Conservation (phyloP, 2,797 vertebrate genomes). For the Anabas testudineus region DNA sequence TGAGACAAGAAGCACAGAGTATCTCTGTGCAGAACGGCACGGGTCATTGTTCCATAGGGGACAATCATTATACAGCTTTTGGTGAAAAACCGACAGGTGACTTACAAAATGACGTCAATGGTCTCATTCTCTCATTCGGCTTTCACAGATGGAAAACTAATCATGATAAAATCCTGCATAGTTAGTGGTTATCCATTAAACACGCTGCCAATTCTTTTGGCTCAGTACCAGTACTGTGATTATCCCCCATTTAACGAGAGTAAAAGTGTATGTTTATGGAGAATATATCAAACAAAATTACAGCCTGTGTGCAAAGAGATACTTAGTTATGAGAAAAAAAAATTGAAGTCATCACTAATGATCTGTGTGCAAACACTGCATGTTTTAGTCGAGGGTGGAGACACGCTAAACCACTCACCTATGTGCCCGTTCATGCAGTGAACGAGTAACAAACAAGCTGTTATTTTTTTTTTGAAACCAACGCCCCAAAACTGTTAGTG, state of each 20-base stretch:
- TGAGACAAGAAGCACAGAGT: conserved; percentile 40
- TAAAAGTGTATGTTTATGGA: conserved; percentile 41
- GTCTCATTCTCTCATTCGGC: conserved; percentile 38
- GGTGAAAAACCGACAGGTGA: conserved; percentile 58
- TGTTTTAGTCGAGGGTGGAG: conserved; percentile 24
- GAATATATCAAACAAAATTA: conserved; percentile 45
- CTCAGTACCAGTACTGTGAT: conserved; percentile 4
- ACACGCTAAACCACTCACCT: conserved; percentile 13
- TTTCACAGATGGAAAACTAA: conserved; percentile 38
- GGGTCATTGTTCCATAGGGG: conserved; percentile 38
- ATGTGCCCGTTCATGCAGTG: conserved; percentile 19
- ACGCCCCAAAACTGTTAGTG: too few relatives aligned
- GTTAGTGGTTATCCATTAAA: conserved; percentile 43
- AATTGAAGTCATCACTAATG: conserved; percentile 21
- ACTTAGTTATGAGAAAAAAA: conserved; percentile 24
- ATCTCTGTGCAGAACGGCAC: conserved; percentile 35
- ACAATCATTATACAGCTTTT: conserved; percentile 44
- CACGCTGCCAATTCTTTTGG: neutral
- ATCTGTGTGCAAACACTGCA: conserved; percentile 11
- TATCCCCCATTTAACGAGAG: conserved; percentile 27
- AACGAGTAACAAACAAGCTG: conserved; percentile 17
- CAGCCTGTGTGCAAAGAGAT: conserved; percentile 6
- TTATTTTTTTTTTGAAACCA: neutral
- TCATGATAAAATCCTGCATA: conserved; percentile 19
- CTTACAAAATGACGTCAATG: conserved; percentile 50